phyloP scores from a whole-genome alignment of 1,140 invertebrate species.

The Araneus ventricosus region DNA sequence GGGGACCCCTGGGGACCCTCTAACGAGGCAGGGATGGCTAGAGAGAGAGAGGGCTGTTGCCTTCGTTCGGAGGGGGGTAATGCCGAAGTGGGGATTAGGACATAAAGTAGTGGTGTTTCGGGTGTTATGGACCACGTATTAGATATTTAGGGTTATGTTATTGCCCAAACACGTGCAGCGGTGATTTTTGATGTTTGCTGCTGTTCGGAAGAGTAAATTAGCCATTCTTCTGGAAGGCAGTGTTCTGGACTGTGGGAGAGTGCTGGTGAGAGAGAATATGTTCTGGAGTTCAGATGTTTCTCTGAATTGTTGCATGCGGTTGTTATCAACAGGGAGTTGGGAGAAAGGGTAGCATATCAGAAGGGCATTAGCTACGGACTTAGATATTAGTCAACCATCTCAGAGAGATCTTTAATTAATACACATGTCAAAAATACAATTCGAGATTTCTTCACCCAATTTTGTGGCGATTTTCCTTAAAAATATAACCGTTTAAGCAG shows the following conservation, averaged over 20 bases:
- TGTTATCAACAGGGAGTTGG: not conserved
- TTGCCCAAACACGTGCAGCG: slow-evolving; percentile 43
- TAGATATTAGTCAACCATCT: no score
- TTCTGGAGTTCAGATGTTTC: not conserved
- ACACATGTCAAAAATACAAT: no score
- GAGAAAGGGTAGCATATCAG: not conserved
- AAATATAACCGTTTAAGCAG: no score
- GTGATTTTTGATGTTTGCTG: slow-evolving; percentile 24
- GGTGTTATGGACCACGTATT: slow-evolving; percentile 12
- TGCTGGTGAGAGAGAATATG: not conserved
- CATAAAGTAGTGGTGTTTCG: slow-evolving; percentile 43
- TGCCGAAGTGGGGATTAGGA: slow-evolving; percentile 12
- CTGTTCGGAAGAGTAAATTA: not conserved
- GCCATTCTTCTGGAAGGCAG: not conserved
- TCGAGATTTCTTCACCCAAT: no score
- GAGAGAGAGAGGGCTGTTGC: not conserved
- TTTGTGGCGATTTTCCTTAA: no score
- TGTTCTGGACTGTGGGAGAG: not conserved
- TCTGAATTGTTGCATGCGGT: not conserved
- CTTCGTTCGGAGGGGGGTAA: not conserved
- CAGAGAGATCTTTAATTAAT: no score
- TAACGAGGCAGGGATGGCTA: slow-evolving; percentile 25
- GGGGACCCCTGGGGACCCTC: slow-evolving; percentile 60
- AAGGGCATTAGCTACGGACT: no score
- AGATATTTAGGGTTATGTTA: slow-evolving; percentile 52